A percentile compares a stretch with the other conserved stretches of the same genome.
Conservation (phyloP, 2,888 invertebrate genomes). For the Eudasyphora cyanicolor region DNA sequence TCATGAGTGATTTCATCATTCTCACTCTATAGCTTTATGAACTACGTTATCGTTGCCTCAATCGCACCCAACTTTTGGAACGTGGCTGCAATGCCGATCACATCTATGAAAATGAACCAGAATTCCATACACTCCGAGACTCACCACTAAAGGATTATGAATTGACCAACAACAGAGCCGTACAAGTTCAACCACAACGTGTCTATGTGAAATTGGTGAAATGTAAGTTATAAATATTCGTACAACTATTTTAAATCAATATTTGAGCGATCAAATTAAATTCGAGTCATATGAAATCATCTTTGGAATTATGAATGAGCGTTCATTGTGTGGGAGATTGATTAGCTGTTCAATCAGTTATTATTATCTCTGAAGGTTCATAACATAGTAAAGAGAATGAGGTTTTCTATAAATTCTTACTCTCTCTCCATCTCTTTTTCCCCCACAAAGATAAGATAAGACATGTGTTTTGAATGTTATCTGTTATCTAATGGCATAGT, state of each 20-base stretch:
- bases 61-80: slow-evolving; percentile 70
- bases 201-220: slow-evolving; percentile 83
- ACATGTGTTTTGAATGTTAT: slow-evolving; percentile 46
- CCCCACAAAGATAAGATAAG: slow-evolving; percentile 47
- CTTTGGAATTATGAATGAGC: not conserved
- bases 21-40: slow-evolving; percentile 68
- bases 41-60: slow-evolving; percentile 73
- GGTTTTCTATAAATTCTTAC: too few relatives aligned
- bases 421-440: not conserved
- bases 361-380: too few relatives aligned
- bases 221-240: slow-evolving; percentile 80
- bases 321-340: too few relatives aligned
- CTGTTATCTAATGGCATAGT: slow-evolving; percentile 66
- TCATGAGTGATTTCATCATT: not conserved
- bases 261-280: not conserved
- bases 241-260: not conserved
- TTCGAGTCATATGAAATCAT: too few relatives aligned
- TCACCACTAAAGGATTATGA: slow-evolving; percentile 74
- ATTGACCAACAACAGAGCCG: slow-evolving; percentile 77
- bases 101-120: slow-evolving; percentile 75
- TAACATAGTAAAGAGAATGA: too few relatives aligned
- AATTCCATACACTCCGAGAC: slow-evolving; percentile 69
- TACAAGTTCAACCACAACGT: slow-evolving; percentile 86
- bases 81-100: slow-evolving; percentile 70
- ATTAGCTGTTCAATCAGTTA: too few relatives aligned